Base-by-base conservation (phyloP, 64 coral and sea anemone genomes). In the Porites australiensis region DNA sequence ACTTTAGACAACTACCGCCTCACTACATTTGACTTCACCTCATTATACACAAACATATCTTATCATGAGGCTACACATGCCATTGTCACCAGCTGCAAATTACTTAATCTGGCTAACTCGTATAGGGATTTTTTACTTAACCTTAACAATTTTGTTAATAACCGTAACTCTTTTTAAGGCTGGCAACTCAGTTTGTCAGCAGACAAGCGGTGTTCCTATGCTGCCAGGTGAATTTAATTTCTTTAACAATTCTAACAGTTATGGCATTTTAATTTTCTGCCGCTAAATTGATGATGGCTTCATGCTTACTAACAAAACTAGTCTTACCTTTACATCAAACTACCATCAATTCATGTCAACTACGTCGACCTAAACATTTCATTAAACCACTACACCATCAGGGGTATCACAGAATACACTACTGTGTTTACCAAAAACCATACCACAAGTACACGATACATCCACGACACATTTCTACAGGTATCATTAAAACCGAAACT, bases 81-180 rank as follows among this genome's bases (percentile, higher is more conserved):
- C 71, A 81, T 81, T 15, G 49, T 58, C 10, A 59, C 19, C 4
- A 59, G 52, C 20, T 81, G 80, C 64, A 63, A 83, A 23, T 21
- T 83, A 8, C 59, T 52, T 18, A 83, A 83, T 59, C 64, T 64
- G 19, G n/a, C 80, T 18, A 83, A 8, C 19, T 64, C 21, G 4
- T 68, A 83, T 10, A 23, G 80, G 4, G 58, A 83, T n/a, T 44
- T 64, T 83, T 64, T 83, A 64, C 58, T 44, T 65, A 82, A 82
- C 16, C 44, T 82, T 4, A 82, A 82, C 16, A 59, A 82, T 61
- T 59, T 82, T 12, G n/a, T 82, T 27, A 82, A 82, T 57, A 6
- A 82, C 4, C 53, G 57, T 20, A n/a, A 82, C 11, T 18, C 62
- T 82, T 82, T 82, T 63, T 8, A 8, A 61, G 19, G 14, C 79